These are phyloP conservation scores for Polymixis flavicincta DNA, from an alignment of 2,888 invertebrate species.

Conservation along the genomic window DNA sequence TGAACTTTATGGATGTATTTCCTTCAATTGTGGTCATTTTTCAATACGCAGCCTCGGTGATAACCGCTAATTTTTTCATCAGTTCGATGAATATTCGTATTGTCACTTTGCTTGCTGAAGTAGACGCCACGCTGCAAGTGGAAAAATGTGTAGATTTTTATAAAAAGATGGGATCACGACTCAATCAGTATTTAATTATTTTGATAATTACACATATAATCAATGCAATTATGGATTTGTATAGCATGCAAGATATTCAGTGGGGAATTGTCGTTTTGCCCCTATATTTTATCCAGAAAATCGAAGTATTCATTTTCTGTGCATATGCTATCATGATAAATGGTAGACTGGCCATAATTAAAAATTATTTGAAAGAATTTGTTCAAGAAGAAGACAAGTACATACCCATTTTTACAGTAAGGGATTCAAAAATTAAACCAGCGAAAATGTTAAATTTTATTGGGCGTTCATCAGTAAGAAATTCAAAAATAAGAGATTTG, in stretches of 20 bases:
- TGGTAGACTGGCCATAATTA: constrained; percentile 72
- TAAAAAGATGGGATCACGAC: constrained; percentile 58
- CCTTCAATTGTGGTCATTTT: constrained; percentile 63
- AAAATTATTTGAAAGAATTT: constrained; percentile 72
- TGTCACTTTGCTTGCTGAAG: constrained; percentile 66
- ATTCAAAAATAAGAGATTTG: constrained; percentile 75
- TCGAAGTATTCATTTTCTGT: constrained; percentile 75
- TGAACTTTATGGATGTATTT: background rate
- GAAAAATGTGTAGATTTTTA: constrained; percentile 68
- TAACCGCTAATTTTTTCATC: constrained; percentile 57
- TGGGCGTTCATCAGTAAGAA: constrained; percentile 67
- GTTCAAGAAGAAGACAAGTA: constrained; percentile 66
- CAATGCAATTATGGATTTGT: constrained; percentile 57
- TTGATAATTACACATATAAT: constrained; percentile 60
- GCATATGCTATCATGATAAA: constrained; percentile 71
- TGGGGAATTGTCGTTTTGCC: constrained; percentile 40
- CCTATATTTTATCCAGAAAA: constrained; percentile 70
- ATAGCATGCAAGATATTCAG: constrained; percentile 33
- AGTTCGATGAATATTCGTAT: constrained; percentile 66
- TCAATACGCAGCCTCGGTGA: constrained; percentile 69
- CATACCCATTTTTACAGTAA: constrained; percentile 66
- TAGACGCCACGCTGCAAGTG: constrained; percentile 69
- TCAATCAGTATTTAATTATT: constrained; percentile 56
- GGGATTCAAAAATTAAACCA: constrained; percentile 30
- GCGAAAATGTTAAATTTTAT: constrained; percentile 66